Percentiles rank a stretch among this genome's conserved stretches.
Conservation (phyloP, 2,113 vertebrate genomes). For the Heterotis niloticus region DNA sequence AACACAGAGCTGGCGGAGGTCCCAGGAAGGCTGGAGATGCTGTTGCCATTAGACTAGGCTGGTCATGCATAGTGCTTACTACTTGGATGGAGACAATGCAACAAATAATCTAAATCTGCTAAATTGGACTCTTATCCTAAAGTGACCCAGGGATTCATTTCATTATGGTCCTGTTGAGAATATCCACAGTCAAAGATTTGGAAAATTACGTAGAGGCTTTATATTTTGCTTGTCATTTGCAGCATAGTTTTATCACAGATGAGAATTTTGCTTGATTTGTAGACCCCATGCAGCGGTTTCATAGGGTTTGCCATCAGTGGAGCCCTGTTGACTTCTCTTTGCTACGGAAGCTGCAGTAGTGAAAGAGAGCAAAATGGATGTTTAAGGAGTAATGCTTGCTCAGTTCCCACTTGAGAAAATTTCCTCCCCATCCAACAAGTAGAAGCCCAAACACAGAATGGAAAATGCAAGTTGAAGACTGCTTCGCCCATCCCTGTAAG, state of each 20-base stretch:
- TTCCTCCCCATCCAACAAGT: background rate
- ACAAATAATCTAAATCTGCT: constrained; percentile 8
- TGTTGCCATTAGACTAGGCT: constrained; percentile 19
- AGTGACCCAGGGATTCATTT: constrained; percentile 18
- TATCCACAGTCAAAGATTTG: constrained; percentile 6
- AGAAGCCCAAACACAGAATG: background rate
- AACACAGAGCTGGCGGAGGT: constrained; percentile 21
- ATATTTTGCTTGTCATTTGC: background rate
- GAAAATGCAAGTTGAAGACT: background rate
- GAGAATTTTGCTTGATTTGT: background rate
- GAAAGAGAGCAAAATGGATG: too few species aligned
- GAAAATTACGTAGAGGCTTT: constrained; percentile 1
- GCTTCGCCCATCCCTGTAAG: background rate
- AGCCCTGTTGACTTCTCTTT: background rate
- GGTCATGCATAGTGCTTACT: background rate
- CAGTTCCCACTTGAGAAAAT: background rate
- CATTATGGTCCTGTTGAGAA: constrained; percentile 3
- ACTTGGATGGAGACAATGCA: background rate
- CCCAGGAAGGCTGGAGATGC: constrained; percentile 10
- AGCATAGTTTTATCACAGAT: background rate
- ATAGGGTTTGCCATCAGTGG: background rate
- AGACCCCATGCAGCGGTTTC: background rate
- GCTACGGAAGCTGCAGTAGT: too few species aligned
- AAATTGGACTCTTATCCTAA: constrained; percentile 12
- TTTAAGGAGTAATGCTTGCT: background rate